phyloP scores from a whole-genome alignment of 2,888 invertebrate genomes.

The Microctonus brassicae region DNA sequence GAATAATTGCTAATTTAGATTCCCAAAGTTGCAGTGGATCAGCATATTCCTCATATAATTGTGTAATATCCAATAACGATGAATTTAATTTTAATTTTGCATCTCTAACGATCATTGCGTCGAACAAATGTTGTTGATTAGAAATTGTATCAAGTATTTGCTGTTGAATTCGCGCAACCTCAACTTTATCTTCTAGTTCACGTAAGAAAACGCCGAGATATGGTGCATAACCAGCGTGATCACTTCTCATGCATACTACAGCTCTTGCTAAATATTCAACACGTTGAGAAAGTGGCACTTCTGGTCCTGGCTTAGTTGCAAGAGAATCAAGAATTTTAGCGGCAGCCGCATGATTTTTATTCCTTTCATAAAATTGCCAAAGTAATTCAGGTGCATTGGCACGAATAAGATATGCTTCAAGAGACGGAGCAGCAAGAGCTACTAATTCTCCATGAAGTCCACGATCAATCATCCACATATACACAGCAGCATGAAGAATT shows the following conservation, averaged over 20 bases:
- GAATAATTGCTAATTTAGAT: slow-evolving; percentile 93
- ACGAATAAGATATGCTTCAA: slow-evolving; percentile 81
- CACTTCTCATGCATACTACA: slow-evolving; percentile 95
- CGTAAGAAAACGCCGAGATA: slow-evolving; percentile 84
- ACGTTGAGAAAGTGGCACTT: slow-evolving; percentile 83
- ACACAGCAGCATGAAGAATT: slow-evolving; percentile 89
- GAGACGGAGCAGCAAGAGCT: slow-evolving; percentile 77
- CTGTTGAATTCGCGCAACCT: slow-evolving; percentile 89
- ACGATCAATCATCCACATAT: slow-evolving; percentile 91
- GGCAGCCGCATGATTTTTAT: slow-evolving; percentile 91
- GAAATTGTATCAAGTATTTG: slow-evolving; percentile 79
- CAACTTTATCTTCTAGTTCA: slow-evolving; percentile 92
- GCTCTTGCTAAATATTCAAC: slow-evolving; percentile 93
- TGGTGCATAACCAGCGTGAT: slow-evolving; percentile 80
- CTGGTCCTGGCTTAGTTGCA: slow-evolving; percentile 80
- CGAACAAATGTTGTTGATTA: slow-evolving; percentile 65
- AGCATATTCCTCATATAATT: slow-evolving; percentile 92
- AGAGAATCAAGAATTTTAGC: slow-evolving; percentile 90
- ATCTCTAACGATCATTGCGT: slow-evolving; percentile 65
- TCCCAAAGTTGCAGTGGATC: slow-evolving; percentile 92
- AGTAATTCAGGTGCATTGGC: slow-evolving; percentile 73
- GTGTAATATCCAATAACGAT: slow-evolving; percentile 87
- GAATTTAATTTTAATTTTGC: slow-evolving; percentile 83
- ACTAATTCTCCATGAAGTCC: slow-evolving; percentile 80
- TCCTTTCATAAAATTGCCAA: slow-evolving; percentile 97